Evolutionary conservation across 2,113 vertebrate genomes (phyloP).

Genomic region (Perca fluviatilis): DNA sequence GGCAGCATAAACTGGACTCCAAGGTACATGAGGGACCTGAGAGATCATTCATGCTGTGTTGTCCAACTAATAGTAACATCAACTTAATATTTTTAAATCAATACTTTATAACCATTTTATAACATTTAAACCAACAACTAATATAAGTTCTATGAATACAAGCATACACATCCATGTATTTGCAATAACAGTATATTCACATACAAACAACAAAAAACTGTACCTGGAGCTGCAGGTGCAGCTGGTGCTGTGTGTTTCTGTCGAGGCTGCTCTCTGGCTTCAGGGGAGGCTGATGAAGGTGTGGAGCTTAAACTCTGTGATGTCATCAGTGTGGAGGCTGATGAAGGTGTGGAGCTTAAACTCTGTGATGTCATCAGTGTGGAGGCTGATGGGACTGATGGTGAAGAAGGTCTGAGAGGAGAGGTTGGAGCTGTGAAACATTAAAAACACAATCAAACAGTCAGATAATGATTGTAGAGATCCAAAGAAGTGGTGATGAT

Average conservation of each 20-base stretch:
- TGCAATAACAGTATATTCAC: no score
- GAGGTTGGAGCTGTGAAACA: not conserved
- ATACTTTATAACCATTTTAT: not conserved
- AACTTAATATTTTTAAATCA: not conserved
- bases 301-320: not conserved
- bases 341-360: not conserved
- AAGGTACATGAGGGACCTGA: no score
- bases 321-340: not conserved
- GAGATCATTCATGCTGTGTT: no score
- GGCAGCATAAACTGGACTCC: not conserved
- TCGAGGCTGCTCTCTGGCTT: no score
- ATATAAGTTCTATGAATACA: no score
- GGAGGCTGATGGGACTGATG: not conserved
- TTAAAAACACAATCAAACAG: not conserved
- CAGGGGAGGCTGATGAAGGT: not conserved
- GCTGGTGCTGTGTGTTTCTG: not conserved
- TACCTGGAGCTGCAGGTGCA: not conserved
- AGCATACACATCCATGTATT: no score
- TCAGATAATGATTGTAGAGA: not conserved
- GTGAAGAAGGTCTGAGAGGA: not conserved
- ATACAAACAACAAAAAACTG: no score
- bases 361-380: not conserved
- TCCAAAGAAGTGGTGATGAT: not conserved
- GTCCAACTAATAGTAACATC: not conserved
- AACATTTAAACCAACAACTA: no score